A percentile compares a stretch with the other conserved stretches of the same genome.
Conservation (phyloP, 2,888 invertebrate genomes). For the Pristionchus entomophagus region DNA sequence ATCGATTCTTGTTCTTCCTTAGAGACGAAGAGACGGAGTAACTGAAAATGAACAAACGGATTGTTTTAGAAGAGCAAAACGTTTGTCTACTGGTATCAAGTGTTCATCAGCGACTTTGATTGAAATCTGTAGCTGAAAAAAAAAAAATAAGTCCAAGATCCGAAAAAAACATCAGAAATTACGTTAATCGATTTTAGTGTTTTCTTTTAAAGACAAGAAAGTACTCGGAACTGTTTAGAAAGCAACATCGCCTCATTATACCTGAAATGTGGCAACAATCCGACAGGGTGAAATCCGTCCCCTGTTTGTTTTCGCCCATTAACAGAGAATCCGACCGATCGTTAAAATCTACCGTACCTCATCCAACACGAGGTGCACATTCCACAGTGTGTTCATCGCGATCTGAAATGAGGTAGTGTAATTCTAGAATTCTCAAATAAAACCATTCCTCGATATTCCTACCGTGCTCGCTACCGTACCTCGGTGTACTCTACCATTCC, state of each 20-base stretch:
- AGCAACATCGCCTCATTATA: too few species aligned
- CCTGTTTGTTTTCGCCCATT: too few species aligned
- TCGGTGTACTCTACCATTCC: conserved; percentile 5
- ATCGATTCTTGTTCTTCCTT: not conserved
- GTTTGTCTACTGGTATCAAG: too few species aligned
- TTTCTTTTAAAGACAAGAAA: too few species aligned
- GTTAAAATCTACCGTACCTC: not conserved
- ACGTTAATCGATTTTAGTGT: too few species aligned
- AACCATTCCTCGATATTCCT: not conserved
- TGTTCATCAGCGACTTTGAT: too few species aligned
- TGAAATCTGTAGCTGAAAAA: not conserved
- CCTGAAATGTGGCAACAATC: too few species aligned
- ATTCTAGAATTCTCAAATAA: not conserved
- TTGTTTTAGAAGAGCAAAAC: too few species aligned
- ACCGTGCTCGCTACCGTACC: conserved; percentile 19
- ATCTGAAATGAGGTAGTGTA: conserved; percentile 6
- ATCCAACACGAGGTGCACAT: conserved; percentile 33
- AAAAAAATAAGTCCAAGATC: not conserved
- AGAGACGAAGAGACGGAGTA: not conserved
- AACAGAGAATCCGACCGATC: too few species aligned
- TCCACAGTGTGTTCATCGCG: conserved; percentile 29
- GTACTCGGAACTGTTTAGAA: too few species aligned
- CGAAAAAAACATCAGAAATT: not conserved
- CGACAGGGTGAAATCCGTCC: too few species aligned
- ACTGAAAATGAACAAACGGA: too few species aligned